Base-by-base conservation (phyloP, 2,888 invertebrate genomes). In the Seira sanloemensis region DNA sequence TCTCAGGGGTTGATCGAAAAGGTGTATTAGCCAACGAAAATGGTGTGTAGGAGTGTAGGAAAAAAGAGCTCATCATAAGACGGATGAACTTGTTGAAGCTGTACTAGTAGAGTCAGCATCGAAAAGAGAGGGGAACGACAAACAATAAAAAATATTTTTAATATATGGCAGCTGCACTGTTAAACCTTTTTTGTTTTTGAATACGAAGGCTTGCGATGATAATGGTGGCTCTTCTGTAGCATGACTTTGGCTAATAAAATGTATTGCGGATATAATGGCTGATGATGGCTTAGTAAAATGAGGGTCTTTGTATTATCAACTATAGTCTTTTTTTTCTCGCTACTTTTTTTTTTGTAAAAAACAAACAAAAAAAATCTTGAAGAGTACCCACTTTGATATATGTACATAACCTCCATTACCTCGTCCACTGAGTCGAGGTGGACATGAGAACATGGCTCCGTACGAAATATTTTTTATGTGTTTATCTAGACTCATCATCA, bases 401-500 rank as follows among this genome's bases (percentile, higher is more conserved):
- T n/a, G n/a, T n/a, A n/a, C n/a, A n/a, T 37, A 37, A 37, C 37
- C 5, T 37, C 37, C 37, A 37, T 37, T n/a, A n/a, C n/a, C 5
- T 37, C 12, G 37, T 37, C 37, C 37, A n/a, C n/a, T n/a, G 37
- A 37, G 37, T 37, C 37, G 37, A 37, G 12, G 19, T 23, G 16
- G 16, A 9, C 67, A 67, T 23, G n/a, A n/a, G 24, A 21, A 67
- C 21, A 9, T 67, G 67, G 21, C 9, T 2, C 19, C 5, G 21
- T 23, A 7, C 24, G 37, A 37, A 37, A 37, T 37, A 37, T 37
- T 37, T 37, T 37, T 69, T 23, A 23, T 75, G n/a, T 66, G 62
- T 75, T 46, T 78, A 72, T 71, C 78, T 24, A 23, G 27, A 18
- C 74, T 75, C 80, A 75, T 75, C 67, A 75, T 80, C 67, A 75